Evolutionary conservation across 1,140 invertebrate genomes (phyloP), one percentile per base, ranked within the genome.

Genomic region (Augochlora pura): DNA sequence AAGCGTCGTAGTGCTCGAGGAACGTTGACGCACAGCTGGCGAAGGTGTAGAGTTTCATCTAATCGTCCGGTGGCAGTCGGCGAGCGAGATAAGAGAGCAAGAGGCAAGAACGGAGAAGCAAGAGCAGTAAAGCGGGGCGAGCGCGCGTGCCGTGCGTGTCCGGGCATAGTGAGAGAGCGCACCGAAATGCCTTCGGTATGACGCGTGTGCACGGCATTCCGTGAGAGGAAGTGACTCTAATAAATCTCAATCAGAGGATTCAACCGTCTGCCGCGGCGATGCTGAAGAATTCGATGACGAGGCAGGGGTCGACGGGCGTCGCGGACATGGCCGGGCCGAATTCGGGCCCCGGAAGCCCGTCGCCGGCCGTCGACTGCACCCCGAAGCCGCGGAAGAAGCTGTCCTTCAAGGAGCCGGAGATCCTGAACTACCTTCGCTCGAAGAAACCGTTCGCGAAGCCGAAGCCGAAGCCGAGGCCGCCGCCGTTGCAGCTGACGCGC

Each of bases 401-500:
- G 1, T 97, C 96, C 0, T 98, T 97, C 88, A 95, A 96, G 73
- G 96, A 97, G 86, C 97, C 97, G 1, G 96, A 97, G 91, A 95
- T 96, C n/a, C 93, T 95, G 76, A 91, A 92, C 7, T 92, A 91
- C 70, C 86, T 92, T 77, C 91, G 91, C 79, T 84, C 92, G 81
- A 91, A 91, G 80, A 92, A 89, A 67, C 85, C 87, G 5, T 87
- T 82, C 25, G 16, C 54, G 0, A 84, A 74, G 14, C 27, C 54
- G 23, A 87, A 74, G 21, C 32, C 77, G 21, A 52, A 74, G 14
- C 27, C 54, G 16, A 87, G 70, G n/a, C 32, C 77, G 21, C 27
- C 82, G 2, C 77, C 72, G 9, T 16, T 77, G 16, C 81, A 75
- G 18, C 62, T 77, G 27, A 8, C 49, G 1, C 70, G 63, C 5